Evolutionary conservation across 2,113 vertebrate species (phyloP).

Genomic region (Stomatorhinus ivindoensis): DNA sequence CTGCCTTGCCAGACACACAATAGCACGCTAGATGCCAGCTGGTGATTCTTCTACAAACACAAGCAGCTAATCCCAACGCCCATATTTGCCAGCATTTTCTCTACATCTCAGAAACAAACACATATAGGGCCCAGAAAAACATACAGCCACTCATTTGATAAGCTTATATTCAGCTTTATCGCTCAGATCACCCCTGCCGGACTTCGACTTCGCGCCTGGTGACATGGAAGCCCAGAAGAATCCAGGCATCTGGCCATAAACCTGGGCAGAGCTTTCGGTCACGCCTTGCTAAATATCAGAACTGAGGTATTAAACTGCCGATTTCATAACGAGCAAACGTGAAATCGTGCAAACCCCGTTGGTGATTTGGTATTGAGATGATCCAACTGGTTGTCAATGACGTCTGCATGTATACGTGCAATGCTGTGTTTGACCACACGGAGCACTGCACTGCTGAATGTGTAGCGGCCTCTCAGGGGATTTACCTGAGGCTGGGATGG

Average conservation of each 20-base stretch:
- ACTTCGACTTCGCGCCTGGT: slow-evolving; percentile 15
- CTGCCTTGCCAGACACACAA: neutral
- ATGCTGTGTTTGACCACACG: neutral
- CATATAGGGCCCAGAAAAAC: neutral
- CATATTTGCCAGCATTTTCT: neutral
- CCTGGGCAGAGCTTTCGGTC: neutral
- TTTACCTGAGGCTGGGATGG: slow-evolving; percentile 92
- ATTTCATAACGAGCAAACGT: neutral
- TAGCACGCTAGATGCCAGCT: neutral
- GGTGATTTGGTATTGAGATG: neutral
- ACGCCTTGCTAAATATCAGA: neutral
- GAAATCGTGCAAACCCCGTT: neutral
- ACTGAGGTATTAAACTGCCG: neutral
- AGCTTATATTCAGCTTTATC: neutral
- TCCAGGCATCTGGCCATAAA: neutral
- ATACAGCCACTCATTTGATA: neutral
- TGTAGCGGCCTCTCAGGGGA: neutral
- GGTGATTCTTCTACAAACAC: neutral
- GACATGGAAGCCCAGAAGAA: neutral
- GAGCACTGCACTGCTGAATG: too few species aligned
- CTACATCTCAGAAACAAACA: neutral
- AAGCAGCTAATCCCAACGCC: neutral
- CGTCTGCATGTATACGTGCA: neutral
- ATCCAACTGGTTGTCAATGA: neutral
- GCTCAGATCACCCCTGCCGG: neutral